A percentile compares a stretch with the other conserved stretches of the same genome.
Conservation (phyloP, 2,888 invertebrate species). For the Muscina levida region DNA sequence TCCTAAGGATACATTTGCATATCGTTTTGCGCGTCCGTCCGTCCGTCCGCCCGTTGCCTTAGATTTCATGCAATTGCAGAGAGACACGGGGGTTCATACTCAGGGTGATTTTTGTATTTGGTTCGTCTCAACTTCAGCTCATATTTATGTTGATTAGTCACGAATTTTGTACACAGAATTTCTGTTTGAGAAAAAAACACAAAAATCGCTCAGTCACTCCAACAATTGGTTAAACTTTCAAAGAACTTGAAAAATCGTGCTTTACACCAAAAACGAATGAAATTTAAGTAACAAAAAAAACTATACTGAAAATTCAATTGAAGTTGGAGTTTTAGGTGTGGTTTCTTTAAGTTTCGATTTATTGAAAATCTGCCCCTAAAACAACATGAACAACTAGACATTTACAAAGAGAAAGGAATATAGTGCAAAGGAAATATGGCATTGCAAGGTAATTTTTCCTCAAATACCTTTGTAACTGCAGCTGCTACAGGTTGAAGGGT, state of each 20-base stretch:
- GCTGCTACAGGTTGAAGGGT: not conserved
- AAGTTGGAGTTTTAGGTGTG: slow-evolving; percentile 50
- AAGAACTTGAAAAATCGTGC: slow-evolving; percentile 66
- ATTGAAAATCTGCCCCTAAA: slow-evolving; percentile 10
- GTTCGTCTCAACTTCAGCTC: slow-evolving; percentile 23
- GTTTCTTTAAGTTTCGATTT: slow-evolving; percentile 51
- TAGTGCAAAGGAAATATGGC: slow-evolving; percentile 14
- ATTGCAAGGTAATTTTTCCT: slow-evolving; percentile 36
- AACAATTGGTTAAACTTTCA: slow-evolving; percentile 56
- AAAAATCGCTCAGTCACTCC: not conserved
- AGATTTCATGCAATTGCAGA: slow-evolving; percentile 61
- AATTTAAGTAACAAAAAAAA: slow-evolving; percentile 23
- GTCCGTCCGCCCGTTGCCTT: slow-evolving; percentile 10
- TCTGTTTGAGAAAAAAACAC: slow-evolving; percentile 37
- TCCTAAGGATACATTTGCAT: slow-evolving; percentile 64
- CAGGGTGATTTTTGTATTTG: slow-evolving; percentile 44
- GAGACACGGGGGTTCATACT: too few relatives aligned
- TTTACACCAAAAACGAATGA: slow-evolving; percentile 34
- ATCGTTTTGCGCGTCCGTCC: slow-evolving; percentile 5
- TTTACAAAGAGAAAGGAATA: slow-evolving; percentile 59
- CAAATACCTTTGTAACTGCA: not conserved
- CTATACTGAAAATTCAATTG: slow-evolving; percentile 20
- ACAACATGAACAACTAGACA: not conserved
- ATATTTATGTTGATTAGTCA: slow-evolving; percentile 65
- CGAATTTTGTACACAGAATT: slow-evolving; percentile 56